phyloP scores from a whole-genome alignment of 2,113 vertebrate genomes.

The Rhinopomastus cyanomelas region DNA sequence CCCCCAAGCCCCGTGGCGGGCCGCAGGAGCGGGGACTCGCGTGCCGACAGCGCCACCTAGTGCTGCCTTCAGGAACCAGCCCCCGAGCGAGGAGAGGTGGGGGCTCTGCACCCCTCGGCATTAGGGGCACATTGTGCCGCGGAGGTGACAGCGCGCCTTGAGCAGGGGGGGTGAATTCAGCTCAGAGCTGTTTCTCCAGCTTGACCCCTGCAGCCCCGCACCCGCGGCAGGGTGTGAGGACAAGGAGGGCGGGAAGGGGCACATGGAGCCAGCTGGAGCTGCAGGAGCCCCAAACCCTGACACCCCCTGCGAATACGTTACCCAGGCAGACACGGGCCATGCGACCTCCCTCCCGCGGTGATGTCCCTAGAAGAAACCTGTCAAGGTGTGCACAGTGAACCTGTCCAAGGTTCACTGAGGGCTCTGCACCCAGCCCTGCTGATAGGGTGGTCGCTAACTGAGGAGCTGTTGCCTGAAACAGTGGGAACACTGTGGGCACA shows the following conservation, averaged over 20 bases:
- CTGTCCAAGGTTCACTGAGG: background rate
- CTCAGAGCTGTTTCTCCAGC: background rate
- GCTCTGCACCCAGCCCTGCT: background rate
- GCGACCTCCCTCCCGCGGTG: rapidly evolving
- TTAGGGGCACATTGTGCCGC: rapidly evolving
- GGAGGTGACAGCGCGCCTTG: background rate
- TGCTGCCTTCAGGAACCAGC: background rate
- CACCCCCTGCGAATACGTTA: rapidly evolving
- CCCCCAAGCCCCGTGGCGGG: background rate
- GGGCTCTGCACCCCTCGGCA: background rate
- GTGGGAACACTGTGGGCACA: background rate
- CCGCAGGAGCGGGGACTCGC: background rate
- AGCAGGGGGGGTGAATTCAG: background rate
- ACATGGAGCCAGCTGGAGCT: background rate
- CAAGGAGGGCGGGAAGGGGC: rapidly evolving
- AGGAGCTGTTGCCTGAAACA: background rate
- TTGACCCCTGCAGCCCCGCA: background rate
- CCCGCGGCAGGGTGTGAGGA: rapidly evolving
- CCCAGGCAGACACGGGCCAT: rapidly evolving
- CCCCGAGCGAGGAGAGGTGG: background rate
- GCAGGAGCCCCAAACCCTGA: background rate
- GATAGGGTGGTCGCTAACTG: background rate
- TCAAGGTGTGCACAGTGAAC: rapidly evolving
- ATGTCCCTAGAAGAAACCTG: rapidly evolving
- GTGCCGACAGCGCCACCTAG: conserved; percentile 46